Evolutionary conservation across 2,797 vertebrate species (phyloP).

Genomic region (Danio choprae): DNA sequence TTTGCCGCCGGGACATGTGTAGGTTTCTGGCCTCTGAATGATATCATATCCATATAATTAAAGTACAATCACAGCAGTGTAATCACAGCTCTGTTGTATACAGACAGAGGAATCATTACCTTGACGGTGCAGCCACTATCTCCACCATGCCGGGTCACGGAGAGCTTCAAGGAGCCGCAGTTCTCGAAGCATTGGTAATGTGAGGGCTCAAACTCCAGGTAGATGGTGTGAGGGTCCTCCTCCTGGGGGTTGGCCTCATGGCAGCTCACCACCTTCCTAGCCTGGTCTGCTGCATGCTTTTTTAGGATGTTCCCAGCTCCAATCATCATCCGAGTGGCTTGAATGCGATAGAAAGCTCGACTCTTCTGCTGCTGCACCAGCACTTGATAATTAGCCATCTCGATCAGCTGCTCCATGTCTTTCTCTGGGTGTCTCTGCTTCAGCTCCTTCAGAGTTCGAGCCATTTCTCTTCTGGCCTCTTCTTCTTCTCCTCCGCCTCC

Average conservation of each 20-base stretch:
- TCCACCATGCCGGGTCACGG: conserved; percentile 80
- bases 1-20: conserved; percentile 3
- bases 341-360: conserved; percentile 88
- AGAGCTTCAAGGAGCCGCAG: conserved; percentile 84
- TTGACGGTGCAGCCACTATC: conserved; percentile 82
- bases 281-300: conserved; percentile 87
- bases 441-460: conserved; percentile 83
- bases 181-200: conserved; percentile 90
- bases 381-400: conserved; percentile 89
- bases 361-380: conserved; percentile 89
- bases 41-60: conserved; percentile 39
- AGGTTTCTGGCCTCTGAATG: conserved; percentile 36
- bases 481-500: conserved; percentile 74
- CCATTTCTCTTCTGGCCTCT: conserved; percentile 85
- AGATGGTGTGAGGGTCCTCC: conserved; percentile 84
- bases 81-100: conserved; percentile 29
- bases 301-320: conserved; percentile 88
- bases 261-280: conserved; percentile 85
- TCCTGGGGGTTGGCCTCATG: conserved; percentile 83
- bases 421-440: conserved; percentile 86
- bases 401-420: conserved; percentile 88
- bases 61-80: conserved; percentile 20
- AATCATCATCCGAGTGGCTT: conserved; percentile 90
- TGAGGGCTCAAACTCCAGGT: conserved; percentile 83
- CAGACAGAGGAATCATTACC: conserved; percentile 62